Percentiles rank a stretch among this genome's conserved stretches.
Conservation (phyloP, 92 coral and sea anemone genomes). For the Pocillopora grandis region DNA sequence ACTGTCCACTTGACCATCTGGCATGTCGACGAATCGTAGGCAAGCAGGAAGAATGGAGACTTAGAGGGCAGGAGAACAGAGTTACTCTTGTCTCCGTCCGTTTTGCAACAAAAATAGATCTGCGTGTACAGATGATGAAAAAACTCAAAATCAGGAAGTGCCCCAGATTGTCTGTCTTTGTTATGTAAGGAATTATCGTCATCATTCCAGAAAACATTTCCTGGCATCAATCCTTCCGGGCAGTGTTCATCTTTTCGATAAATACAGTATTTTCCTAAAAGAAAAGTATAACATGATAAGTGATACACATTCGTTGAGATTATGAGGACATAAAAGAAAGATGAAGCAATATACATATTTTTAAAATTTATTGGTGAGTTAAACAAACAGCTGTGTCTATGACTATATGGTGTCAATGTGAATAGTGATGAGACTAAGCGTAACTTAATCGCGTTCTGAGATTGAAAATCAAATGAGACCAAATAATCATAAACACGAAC, state of each 20-base stretch:
- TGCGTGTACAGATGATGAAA: constrained; percentile 5
- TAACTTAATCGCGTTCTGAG: background rate
- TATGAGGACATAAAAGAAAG: too few species aligned
- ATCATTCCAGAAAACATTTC: constrained; percentile 53
- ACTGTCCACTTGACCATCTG: constrained; percentile 70
- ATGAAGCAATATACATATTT: too few species aligned
- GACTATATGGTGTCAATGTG: too few species aligned
- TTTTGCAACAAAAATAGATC: constrained; percentile 54
- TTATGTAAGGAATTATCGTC: background rate
- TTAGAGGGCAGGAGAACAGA: constrained; percentile 57
- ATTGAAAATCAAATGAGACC: background rate
- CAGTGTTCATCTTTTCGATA: background rate
- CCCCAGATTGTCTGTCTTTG: constrained; percentile 16
- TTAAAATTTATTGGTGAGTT: too few species aligned
- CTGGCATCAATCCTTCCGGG: constrained; percentile 11
- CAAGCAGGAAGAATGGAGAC: constrained; percentile 62
- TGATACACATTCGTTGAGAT: too few species aligned
- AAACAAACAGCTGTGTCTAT: too few species aligned
- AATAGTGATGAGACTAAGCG: too few species aligned
- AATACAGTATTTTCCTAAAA: constrained; percentile 51
- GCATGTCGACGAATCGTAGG: constrained; percentile 57
- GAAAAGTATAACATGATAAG: background rate
- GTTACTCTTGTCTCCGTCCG: constrained; percentile 30
- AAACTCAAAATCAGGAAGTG: constrained; percentile 39
- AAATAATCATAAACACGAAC: background rate